Conservation (phyloP, 1,140 invertebrate genomes). For the Delia radicum region DNA sequence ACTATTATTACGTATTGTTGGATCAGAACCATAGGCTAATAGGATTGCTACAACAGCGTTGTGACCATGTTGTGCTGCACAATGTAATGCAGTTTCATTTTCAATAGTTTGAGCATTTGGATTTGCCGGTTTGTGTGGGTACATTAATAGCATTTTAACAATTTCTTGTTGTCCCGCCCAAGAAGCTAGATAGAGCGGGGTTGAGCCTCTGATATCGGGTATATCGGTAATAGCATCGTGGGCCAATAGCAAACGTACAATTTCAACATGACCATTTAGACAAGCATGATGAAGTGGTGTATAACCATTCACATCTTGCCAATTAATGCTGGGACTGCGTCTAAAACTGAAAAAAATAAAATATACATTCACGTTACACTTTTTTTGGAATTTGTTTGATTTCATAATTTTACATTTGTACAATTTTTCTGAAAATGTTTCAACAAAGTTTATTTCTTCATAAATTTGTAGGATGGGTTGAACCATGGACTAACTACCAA, state of each 20-base stretch:
- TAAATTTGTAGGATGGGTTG: too few species aligned
- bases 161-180: slow-evolving; percentile 87
- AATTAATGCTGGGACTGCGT: slow-evolving; percentile 85
- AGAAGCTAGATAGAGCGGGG: slow-evolving; percentile 83
- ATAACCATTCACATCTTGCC: slow-evolving; percentile 89
- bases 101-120: slow-evolving; percentile 86
- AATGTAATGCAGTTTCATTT: slow-evolving; percentile 91
- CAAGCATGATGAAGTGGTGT: slow-evolving; percentile 92
- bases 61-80: slow-evolving; percentile 93
- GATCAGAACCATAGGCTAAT: slow-evolving; percentile 84
- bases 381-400: too few species aligned
- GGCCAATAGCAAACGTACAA: slow-evolving; percentile 79
- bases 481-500: too few species aligned
- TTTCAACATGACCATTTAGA: slow-evolving; percentile 87
- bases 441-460: too few species aligned
- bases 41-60: slow-evolving; percentile 83
- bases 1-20: slow-evolving; percentile 81
- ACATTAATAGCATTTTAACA: slow-evolving; percentile 73
- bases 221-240: slow-evolving; percentile 87
- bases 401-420: too few species aligned
- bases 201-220: slow-evolving; percentile 80
- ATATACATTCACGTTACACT: too few species aligned
- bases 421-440: too few species aligned
- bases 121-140: slow-evolving; percentile 70
- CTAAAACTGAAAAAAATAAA: slow-evolving; percentile 66